Conservation (phyloP, 2,888 invertebrate species). For the Melanostoma mellinum region DNA sequence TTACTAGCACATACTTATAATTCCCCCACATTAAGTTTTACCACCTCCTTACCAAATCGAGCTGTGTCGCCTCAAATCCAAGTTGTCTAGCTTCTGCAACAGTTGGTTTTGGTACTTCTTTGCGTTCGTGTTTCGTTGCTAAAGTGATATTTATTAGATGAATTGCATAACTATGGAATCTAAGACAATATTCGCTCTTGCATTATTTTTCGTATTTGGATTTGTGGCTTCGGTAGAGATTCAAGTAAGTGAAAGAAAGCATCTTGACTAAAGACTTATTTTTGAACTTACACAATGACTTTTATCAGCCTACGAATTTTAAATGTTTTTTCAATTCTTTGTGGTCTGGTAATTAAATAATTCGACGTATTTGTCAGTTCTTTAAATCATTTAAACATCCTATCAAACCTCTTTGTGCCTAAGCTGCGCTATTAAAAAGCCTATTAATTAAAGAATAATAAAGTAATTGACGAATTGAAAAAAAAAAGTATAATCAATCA, state of each 20-base stretch:
- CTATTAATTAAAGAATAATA: not conserved
- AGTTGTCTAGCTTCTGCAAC: constrained; percentile 32
- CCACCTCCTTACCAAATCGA: constrained; percentile 46
- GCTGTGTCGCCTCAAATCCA: constrained; percentile 39
- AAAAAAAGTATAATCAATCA: constrained; percentile 46
- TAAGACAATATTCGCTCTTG: constrained; percentile 31
- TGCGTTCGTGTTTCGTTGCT: constrained; percentile 39
- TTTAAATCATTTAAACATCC: not conserved
- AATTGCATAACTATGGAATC: constrained; percentile 39
- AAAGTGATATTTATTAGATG: not conserved
- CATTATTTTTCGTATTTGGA: constrained; percentile 44
- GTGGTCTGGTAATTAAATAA: not conserved
- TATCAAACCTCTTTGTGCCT: not conserved
- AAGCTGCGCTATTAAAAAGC: too few relatives aligned
- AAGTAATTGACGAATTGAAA: not conserved
- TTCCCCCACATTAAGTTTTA: constrained; percentile 42
- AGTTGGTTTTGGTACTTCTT: constrained; percentile 56
- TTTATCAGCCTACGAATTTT: not conserved
- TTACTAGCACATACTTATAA: constrained; percentile 17
- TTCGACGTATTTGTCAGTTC: not conserved
- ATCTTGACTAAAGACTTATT: too few relatives aligned
- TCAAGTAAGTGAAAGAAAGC: constrained; percentile 42
- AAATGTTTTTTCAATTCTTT: not conserved
- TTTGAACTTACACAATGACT: too few relatives aligned
- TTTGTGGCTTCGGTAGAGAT: constrained; percentile 46